A percentile compares a stretch with the other conserved stretches of the same genome.
Conservation (phyloP, 2,888 invertebrate species). For the Pheosia tremula region DNA sequence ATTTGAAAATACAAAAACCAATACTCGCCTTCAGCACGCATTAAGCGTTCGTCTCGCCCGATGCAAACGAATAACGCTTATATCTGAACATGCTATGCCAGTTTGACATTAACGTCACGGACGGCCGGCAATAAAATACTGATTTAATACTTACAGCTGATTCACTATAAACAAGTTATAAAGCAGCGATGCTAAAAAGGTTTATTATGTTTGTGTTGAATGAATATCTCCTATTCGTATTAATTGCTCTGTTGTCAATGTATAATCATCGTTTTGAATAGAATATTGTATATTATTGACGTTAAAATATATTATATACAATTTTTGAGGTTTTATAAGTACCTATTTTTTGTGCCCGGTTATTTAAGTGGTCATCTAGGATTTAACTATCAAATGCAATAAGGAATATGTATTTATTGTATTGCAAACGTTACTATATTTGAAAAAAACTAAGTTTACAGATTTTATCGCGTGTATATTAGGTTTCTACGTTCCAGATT, state of each 20-base stretch:
- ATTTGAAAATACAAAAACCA: too few relatives aligned
- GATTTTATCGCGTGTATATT: too few relatives aligned
- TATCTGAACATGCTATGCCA: constrained; percentile 15
- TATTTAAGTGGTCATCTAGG: too few relatives aligned
- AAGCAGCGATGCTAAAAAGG: constrained; percentile 32
- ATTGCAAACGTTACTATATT: too few relatives aligned
- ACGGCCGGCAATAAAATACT: constrained; percentile 56
- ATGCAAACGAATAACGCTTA: too few relatives aligned
- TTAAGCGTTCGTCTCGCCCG: too few relatives aligned
- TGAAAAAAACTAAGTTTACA: too few relatives aligned
- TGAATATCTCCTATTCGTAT: constrained; percentile 17
- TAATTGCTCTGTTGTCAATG: not conserved
- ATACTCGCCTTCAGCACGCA: too few relatives aligned
- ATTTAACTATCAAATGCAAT: too few relatives aligned
- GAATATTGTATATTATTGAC: not conserved
- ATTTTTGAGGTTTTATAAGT: not conserved
- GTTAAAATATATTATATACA: not conserved
- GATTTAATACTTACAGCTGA: constrained; percentile 62
- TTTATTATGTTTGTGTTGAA: constrained; percentile 33
- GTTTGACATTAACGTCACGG: constrained; percentile 50
- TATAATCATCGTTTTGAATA: not conserved
- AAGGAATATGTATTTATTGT: too few relatives aligned
- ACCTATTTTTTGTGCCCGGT: not conserved
- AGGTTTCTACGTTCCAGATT: too few relatives aligned
- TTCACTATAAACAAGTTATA: constrained; percentile 44